These are phyloP conservation scores for Drosophila lowei DNA, from an alignment of 1,140 invertebrate species.

Conservation along the genomic window DNA sequence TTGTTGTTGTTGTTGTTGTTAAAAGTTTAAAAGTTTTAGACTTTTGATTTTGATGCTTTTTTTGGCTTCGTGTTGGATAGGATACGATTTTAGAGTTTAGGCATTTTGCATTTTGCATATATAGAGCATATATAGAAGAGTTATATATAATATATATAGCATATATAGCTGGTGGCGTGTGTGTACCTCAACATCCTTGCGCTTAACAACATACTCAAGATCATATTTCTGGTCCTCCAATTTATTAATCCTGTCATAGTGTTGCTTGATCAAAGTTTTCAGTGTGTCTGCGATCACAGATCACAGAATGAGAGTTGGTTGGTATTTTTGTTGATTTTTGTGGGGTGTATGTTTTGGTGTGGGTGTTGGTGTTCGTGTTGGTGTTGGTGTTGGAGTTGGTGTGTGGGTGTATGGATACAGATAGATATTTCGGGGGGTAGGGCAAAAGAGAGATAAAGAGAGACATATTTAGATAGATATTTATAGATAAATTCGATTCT, in stretches of 20 bases:
- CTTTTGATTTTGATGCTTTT: slow-evolving; percentile 64
- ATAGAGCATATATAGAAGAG: too few relatives aligned
- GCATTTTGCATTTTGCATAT: neutral
- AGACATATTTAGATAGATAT: slow-evolving; percentile 48
- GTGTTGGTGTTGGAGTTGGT: slow-evolving; percentile 21
- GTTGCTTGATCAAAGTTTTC: slow-evolving; percentile 92
- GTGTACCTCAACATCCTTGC: slow-evolving; percentile 97
- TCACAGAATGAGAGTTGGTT: slow-evolving; percentile 24
- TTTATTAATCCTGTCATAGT: slow-evolving; percentile 93
- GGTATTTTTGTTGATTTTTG: slow-evolving; percentile 3
- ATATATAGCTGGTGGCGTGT: slow-evolving; percentile 59
- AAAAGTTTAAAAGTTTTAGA: slow-evolving; percentile 44
- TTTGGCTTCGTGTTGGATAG: too few relatives aligned
- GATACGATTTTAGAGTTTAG: slow-evolving; percentile 3
- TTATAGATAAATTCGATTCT: neutral
- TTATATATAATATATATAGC: slow-evolving; percentile 3
- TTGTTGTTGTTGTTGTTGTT: slow-evolving; percentile 56
- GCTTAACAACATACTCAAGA: slow-evolving; percentile 98
- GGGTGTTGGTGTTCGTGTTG: slow-evolving; percentile 23
- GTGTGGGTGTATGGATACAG: slow-evolving; percentile 26
- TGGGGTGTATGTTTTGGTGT: slow-evolving; percentile 6
- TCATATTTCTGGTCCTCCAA: slow-evolving; percentile 99
- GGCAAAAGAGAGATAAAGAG: slow-evolving; percentile 47
- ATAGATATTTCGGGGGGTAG: slow-evolving; percentile 22
- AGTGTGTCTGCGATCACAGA: slow-evolving; percentile 86